Conservation (phyloP, 92 coral and sea anemone species). For the Porites lobata region DNA sequence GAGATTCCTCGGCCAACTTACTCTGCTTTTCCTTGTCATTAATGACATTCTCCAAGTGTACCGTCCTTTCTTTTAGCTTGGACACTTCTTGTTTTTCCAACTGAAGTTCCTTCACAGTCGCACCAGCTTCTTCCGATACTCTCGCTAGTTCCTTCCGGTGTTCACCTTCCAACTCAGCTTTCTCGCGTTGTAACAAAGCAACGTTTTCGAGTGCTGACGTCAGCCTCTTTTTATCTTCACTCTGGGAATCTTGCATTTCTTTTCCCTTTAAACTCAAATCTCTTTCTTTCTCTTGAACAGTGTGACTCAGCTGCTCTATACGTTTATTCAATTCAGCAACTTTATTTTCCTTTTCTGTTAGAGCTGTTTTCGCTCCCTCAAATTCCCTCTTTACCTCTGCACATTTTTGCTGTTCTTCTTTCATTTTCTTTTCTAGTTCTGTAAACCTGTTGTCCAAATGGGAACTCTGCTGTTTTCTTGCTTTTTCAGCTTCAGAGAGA, state of each 20-base stretch:
- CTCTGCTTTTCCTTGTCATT: constrained; percentile 59
- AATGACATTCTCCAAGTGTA: constrained; percentile 74
- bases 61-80: constrained; percentile 61
- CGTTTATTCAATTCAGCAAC: constrained; percentile 31
- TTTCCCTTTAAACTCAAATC: constrained; percentile 43
- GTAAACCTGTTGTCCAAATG: constrained; percentile 44
- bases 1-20: constrained; percentile 57
- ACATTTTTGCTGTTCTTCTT: constrained; percentile 61
- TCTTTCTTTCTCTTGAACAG: constrained; percentile 66
- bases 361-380: constrained; percentile 52
- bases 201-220: constrained; percentile 42
- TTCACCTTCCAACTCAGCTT: constrained; percentile 58
- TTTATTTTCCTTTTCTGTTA: constrained; percentile 35
- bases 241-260: constrained; percentile 52
- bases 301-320: constrained; percentile 31
- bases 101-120: constrained; percentile 54
- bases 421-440: constrained; percentile 59
- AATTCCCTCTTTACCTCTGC: constrained; percentile 54
- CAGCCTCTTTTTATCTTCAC: constrained; percentile 40
- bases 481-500: constrained; percentile 58
- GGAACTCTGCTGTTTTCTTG: constrained; percentile 54
- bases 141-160: constrained; percentile 60
- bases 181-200: constrained; percentile 64
- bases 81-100: constrained; percentile 58
- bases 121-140: constrained; percentile 63